These are phyloP conservation scores for Sceliomorpha sp. DNA, from an alignment of 2,888 invertebrate species.

Conservation along the genomic window DNA sequence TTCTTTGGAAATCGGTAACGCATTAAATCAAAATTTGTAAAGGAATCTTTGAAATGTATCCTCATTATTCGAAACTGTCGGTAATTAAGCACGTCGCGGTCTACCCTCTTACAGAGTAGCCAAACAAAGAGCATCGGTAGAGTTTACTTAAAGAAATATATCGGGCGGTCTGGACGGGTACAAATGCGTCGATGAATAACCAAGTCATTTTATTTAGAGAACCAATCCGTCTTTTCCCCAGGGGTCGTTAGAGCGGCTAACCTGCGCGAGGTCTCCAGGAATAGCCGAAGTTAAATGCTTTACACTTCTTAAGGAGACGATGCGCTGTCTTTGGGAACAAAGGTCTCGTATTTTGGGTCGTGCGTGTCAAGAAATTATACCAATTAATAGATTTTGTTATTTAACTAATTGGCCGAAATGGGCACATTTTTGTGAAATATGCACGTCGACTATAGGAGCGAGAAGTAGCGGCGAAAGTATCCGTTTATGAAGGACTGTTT, in stretches of 20 bases:
- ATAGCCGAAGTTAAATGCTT: conserved; percentile 61
- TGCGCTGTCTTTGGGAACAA: conserved; percentile 48
- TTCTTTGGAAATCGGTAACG: conserved; percentile 45
- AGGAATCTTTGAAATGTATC: conserved; percentile 36
- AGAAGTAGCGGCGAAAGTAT: conserved; percentile 16
- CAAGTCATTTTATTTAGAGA: conserved; percentile 79
- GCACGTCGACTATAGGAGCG: conserved; percentile 11
- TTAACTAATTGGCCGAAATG: background rate
- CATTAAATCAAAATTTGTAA: conserved; percentile 41
- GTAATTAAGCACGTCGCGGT: conserved; percentile 54
- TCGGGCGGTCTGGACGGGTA: conserved; percentile 70
- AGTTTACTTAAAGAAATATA: conserved; percentile 61
- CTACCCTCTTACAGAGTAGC: conserved; percentile 50
- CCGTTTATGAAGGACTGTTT: background rate
- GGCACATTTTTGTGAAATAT: too few relatives aligned
- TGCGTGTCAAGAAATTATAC: conserved; percentile 60
- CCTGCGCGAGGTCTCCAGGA: conserved; percentile 60
- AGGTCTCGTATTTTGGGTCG: conserved; percentile 65
- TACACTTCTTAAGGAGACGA: conserved; percentile 59
- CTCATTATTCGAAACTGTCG: conserved; percentile 50
- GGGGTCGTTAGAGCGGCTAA: conserved; percentile 63
- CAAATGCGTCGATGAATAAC: conserved; percentile 80
- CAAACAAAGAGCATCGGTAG: conserved; percentile 54
- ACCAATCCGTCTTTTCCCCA: conserved; percentile 77
- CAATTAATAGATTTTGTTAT: conserved; percentile 28